phyloP scores from a whole-genome alignment of 92 coral and sea anemone genomes.

The Scolanthus callimorphus region DNA sequence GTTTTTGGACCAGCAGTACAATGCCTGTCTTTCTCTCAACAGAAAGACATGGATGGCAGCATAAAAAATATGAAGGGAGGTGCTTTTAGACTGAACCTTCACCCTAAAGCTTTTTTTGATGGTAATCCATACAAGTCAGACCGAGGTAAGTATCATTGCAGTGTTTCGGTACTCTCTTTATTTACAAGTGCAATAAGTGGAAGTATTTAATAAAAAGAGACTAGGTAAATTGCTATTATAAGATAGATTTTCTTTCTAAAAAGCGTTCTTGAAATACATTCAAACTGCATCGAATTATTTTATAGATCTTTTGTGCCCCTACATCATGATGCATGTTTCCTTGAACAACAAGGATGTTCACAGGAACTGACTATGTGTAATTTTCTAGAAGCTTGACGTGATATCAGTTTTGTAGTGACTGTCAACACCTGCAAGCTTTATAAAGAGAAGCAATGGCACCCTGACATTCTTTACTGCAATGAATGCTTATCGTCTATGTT shows the following conservation, averaged over 20 bases:
- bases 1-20: neutral
- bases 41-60: conserved; percentile 80
- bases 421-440: too few relatives aligned
- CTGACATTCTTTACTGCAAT: too few relatives aligned
- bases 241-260: too few relatives aligned
- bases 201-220: too few relatives aligned
- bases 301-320: neutral
- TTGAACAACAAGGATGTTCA: neutral
- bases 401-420: too few relatives aligned
- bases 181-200: too few relatives aligned
- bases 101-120: conserved; percentile 90
- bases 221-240: too few relatives aligned
- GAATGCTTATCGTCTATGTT: too few relatives aligned
- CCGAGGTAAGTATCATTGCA: conserved; percentile 69
- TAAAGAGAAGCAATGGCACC: too few relatives aligned
- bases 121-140: conserved; percentile 97
- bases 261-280: too few relatives aligned
- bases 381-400: neutral
- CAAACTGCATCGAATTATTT: too few relatives aligned
- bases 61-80: conserved; percentile 86
- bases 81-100: conserved; percentile 82
- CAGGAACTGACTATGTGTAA: neutral
- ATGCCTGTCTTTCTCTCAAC: neutral
- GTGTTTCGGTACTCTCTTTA: too few relatives aligned
- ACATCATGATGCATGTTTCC: neutral